These are phyloP conservation scores for Ichneumoninae sp. DNA, from an alignment of 2,888 invertebrate species.

Conservation along the genomic window DNA sequence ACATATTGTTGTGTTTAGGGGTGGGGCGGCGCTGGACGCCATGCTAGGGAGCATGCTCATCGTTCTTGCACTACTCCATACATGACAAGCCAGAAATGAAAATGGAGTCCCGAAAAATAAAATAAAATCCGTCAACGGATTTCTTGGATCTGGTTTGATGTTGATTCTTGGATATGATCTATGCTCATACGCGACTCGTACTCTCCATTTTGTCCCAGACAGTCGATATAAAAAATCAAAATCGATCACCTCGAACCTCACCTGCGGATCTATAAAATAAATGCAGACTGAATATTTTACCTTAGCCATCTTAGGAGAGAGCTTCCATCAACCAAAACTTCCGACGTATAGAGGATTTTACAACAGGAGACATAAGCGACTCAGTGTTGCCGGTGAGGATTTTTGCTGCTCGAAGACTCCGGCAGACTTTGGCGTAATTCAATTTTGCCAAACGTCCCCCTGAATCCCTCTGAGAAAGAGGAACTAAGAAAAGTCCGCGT, in stretches of 20 bases:
- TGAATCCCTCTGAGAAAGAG: constrained; percentile 23
- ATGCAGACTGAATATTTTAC: background rate
- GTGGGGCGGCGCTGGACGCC: constrained; percentile 15
- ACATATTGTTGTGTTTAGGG: background rate
- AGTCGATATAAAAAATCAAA: background rate
- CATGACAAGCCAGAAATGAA: constrained; percentile 24
- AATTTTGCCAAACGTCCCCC: constrained; percentile 43
- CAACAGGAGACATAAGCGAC: constrained; percentile 40
- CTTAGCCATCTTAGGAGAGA: background rate
- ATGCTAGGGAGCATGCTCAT: constrained; percentile 1
- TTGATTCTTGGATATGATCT: background rate
- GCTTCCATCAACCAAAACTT: background rate
- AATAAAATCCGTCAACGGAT: constrained; percentile 16
- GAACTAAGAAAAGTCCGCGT: constrained; percentile 31
- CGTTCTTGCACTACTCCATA: background rate
- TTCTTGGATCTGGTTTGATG: background rate
- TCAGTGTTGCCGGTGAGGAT: constrained; percentile 21
- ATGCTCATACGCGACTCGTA: background rate
- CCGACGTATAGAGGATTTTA: constrained; percentile 1
- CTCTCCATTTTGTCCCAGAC: background rate
- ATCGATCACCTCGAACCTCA: background rate
- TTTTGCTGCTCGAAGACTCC: constrained; percentile 20
- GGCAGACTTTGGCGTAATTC: constrained; percentile 46
- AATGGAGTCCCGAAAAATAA: constrained; percentile 20
- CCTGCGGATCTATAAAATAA: background rate